A percentile compares a stretch with the other conserved stretches of the same genome.
Conservation (phyloP, 2,888 invertebrate species). For the Polydrusus tereticollis region DNA sequence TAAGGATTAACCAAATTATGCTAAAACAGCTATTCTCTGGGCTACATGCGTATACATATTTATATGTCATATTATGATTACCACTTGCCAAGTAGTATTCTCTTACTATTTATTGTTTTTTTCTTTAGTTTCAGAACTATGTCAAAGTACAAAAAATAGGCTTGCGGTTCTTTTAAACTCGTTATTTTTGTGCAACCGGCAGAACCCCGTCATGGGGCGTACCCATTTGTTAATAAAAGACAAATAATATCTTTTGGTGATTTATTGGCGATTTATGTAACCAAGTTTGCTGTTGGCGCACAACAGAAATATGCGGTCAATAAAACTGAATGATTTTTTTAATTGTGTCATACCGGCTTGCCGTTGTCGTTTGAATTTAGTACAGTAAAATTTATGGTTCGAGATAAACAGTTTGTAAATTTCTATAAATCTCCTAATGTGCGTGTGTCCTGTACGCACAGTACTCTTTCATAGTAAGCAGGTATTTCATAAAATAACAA, state of each 20-base stretch:
- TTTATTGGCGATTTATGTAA: constrained; percentile 29
- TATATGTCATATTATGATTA: too few species aligned
- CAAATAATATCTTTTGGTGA: constrained; percentile 12
- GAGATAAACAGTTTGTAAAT: too few species aligned
- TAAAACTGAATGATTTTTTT: constrained; percentile 6
- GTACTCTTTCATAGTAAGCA: background rate
- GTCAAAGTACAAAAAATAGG: background rate
- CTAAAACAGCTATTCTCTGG: too few species aligned
- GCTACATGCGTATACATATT: too few species aligned
- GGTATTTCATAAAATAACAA: constrained; percentile 14
- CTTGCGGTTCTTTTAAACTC: constrained; percentile 2
- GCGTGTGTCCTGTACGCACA: background rate
- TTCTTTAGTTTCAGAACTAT: background rate
- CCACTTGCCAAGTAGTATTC: too few species aligned
- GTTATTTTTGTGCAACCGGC: constrained; percentile 1
- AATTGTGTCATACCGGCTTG: constrained; percentile 16
- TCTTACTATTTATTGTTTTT: too few species aligned
- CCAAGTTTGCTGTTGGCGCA: background rate
- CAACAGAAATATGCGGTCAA: constrained; percentile 29
- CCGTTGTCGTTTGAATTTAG: too few species aligned
- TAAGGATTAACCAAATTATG: too few species aligned
- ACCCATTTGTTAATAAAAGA: constrained; percentile 17
- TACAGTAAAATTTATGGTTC: too few species aligned
- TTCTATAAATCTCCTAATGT: too few species aligned
- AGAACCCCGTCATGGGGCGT: background rate